Percentiles rank a stretch among this genome's conserved stretches.
phyloP scores from a whole-genome alignment of 2,797 vertebrate species.

The Microtus californicus region DNA sequence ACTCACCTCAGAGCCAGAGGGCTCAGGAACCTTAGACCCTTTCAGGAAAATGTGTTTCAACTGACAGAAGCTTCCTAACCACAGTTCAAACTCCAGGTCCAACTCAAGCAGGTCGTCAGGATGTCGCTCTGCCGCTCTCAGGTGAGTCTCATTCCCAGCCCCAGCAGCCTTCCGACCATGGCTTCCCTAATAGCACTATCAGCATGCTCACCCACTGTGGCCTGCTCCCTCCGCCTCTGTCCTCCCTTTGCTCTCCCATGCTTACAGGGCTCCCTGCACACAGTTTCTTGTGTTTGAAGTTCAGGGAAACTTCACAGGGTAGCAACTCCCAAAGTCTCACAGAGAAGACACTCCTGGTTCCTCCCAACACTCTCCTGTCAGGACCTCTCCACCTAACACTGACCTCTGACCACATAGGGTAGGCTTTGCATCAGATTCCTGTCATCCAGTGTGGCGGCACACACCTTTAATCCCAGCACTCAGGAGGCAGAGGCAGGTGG shows the following conservation, averaged over 20 bases:
- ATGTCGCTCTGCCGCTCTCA: not conserved
- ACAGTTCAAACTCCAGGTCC: not conserved
- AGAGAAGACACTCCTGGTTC: not conserved
- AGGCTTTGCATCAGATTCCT: not conserved
- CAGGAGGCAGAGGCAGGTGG: not conserved
- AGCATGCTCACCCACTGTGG: not conserved
- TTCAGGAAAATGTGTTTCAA: slow-evolving; percentile 15
- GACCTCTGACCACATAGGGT: not conserved
- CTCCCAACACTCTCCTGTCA: not conserved
- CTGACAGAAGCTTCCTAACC: slow-evolving; percentile 21
- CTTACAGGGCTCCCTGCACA: not conserved
- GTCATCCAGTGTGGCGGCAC: not conserved
- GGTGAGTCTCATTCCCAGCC: not conserved
- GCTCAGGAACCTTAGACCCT: not conserved
- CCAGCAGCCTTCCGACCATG: not conserved
- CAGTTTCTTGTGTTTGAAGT: not conserved
- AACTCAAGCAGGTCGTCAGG: not conserved
- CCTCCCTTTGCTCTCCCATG: not conserved
- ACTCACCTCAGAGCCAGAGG: not conserved
- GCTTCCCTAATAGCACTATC: not conserved
- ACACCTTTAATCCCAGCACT: not conserved
- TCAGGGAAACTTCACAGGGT: not conserved
- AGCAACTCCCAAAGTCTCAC: not conserved
- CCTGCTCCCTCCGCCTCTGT: not conserved
- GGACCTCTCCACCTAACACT: not conserved